Percentiles rank a stretch among this genome's conserved stretches.
Conservation (phyloP, 2,113 vertebrate genomes). For the Actenoides hombroni region DNA sequence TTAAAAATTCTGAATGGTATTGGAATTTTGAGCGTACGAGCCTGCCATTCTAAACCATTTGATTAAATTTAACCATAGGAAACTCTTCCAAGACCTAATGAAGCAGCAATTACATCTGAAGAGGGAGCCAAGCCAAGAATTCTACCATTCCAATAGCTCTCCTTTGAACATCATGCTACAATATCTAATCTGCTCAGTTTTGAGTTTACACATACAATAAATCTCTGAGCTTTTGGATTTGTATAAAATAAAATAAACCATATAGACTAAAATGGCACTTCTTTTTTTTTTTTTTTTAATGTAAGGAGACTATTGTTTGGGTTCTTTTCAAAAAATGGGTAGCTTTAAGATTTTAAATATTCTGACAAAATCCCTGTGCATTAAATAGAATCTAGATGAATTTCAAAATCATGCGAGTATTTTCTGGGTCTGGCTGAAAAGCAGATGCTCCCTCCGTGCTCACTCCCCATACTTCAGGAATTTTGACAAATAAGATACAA, state of each 20-base stretch:
- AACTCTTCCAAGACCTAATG: conserved; percentile 84
- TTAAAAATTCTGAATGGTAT: conserved; percentile 68
- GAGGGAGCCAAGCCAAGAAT: conserved; percentile 78
- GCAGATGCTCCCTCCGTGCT: neutral
- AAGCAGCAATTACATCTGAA: conserved; percentile 86
- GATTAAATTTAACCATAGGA: conserved; percentile 87
- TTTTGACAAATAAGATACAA: neutral
- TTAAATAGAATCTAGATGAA: conserved; percentile 31
- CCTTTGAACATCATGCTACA: conserved; percentile 72
- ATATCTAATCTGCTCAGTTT: conserved; percentile 62
- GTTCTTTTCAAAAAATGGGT: neutral
- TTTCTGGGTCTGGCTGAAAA: conserved; percentile 12
- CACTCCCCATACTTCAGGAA: neutral
- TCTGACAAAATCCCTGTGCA: neutral
- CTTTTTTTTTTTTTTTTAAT: neutral
- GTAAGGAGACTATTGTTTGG: neutral
- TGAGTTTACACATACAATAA: conserved; percentile 36
- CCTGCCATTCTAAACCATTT: conserved; percentile 82
- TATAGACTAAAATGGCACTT: neutral
- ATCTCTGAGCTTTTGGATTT: conserved; percentile 38
- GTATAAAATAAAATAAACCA: conserved; percentile 1
- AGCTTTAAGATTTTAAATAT: neutral
- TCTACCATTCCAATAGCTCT: conserved; percentile 74
- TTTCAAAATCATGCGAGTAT: conserved; percentile 12
- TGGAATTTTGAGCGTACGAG: conserved; percentile 73